Evolutionary conservation across 2,797 vertebrate genomes (phyloP), one percentile per base, ranked within the genome.

Genomic region (Sorex maritimensis): DNA sequence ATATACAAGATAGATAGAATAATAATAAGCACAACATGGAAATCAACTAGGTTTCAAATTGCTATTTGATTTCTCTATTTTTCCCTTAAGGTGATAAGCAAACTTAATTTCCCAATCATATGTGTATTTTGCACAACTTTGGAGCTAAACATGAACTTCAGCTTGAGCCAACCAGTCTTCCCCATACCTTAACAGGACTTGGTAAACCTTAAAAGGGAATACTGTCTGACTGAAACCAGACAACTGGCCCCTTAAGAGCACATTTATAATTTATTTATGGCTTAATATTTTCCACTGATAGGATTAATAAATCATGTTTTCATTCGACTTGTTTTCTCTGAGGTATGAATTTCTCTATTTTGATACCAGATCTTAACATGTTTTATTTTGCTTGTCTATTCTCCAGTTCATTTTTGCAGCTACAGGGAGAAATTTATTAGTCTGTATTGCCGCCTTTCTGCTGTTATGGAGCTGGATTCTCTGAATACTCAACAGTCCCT

Each of bases 391-490:
- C 94, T 98, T 98, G 97, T 98, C 97, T 89, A 96, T 98, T 97
- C 98, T 98, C 92, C 98, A 99, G 99, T 99, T 97, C 99, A 99
- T 98, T 99, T 99, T 98, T 99, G 98, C 98, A 98, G 98, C 94
- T 99, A 99, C 98, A 99, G 99, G 94, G 99, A 99, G 97, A 99
- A 99, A 98, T 99, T 99, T 98, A 99, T 99, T 98, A 98, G 98
- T 94, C 98, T 99, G 95, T 99, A 99, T 98, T 99, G 99, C 97
- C 99, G 99, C 75, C 98, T 99, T 97, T 99, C 99, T 97, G 99
- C 99, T 85, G 99, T 99, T 92, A 97, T 99, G 95, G 99, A 99
- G 97, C 98, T 99, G 98, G 99, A 99, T 90, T 98, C 99, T 93
- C 99, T 99, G 97, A 99, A 99, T 98, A 99, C 99, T 97, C 99